phyloP scores from a whole-genome alignment of 2,113 vertebrate species.

The Myocastor coypus region DNA sequence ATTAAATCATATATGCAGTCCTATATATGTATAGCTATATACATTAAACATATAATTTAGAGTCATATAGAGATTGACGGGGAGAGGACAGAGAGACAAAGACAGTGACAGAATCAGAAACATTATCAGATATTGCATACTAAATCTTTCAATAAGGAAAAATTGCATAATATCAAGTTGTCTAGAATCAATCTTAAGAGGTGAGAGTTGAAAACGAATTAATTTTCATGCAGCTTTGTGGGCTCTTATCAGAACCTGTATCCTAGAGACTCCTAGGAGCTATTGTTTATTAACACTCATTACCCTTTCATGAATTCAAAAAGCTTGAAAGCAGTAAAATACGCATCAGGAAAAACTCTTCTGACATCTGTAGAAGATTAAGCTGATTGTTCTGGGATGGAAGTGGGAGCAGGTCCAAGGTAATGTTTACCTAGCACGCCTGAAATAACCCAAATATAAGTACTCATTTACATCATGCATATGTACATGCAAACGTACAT shows the following conservation, averaged over 20 bases:
- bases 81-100: not conserved
- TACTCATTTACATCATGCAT: not conserved
- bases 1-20: not conserved
- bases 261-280: not conserved
- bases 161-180: not conserved
- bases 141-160: not conserved
- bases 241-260: not conserved
- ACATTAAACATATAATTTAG: not conserved
- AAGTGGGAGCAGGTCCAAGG: not conserved
- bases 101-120: not conserved
- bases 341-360: not conserved
- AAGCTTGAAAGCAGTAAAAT: not conserved
- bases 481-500: not conserved
- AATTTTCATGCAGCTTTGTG: not conserved
- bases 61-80: not conserved
- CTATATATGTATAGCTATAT: not conserved
- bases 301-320: not conserved
- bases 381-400: not conserved
- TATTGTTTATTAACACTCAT: not conserved
- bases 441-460: not conserved
- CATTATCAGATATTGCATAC: not conserved
- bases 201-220: not conserved
- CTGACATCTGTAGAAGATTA: not conserved
- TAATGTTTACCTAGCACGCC: not conserved
- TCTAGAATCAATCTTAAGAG: not conserved